These are phyloP conservation scores for Antheraea mylitta DNA, from an alignment of 1,140 invertebrate species.

Conservation along the genomic window DNA sequence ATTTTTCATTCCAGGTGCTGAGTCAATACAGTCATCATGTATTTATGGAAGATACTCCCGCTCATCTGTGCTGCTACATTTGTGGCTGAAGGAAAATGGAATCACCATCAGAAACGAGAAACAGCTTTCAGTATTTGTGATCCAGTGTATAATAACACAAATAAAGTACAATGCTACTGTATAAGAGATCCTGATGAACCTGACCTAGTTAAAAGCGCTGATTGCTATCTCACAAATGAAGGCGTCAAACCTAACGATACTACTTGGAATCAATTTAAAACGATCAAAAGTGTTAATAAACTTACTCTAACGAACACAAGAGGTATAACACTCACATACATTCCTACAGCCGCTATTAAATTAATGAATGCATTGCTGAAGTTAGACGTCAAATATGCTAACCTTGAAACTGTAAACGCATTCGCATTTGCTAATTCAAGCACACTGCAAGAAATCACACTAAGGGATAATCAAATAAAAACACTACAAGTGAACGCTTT, in stretches of 20 bases:
- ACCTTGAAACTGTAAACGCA: slow-evolving; percentile 81
- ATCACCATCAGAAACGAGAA: slow-evolving; percentile 49
- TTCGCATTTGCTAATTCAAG: slow-evolving; percentile 86
- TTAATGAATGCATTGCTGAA: slow-evolving; percentile 81
- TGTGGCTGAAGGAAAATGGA: slow-evolving; percentile 43
- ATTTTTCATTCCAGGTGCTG: slow-evolving; percentile 36
- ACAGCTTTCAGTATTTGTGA: slow-evolving; percentile 46
- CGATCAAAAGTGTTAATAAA: slow-evolving; percentile 81
- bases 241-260: slow-evolving; percentile 78
- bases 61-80: slow-evolving; percentile 43
- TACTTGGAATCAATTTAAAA: slow-evolving; percentile 83
- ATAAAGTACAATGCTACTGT: slow-evolving; percentile 62
- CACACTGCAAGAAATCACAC: slow-evolving; percentile 82
- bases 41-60: slow-evolving; percentile 43
- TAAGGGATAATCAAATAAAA: slow-evolving; percentile 84
- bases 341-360: slow-evolving; percentile 83
- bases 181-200: slow-evolving; percentile 32
- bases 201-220: slow-evolving; percentile 47
- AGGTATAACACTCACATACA: slow-evolving; percentile 81
- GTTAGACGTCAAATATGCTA: slow-evolving; percentile 85
- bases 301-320: slow-evolving; percentile 83
- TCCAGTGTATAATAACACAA: slow-evolving; percentile 46
- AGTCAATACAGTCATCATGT: slow-evolving; percentile 39
- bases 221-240: slow-evolving; percentile 81
- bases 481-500: slow-evolving; percentile 83